Evolutionary conservation across 2,888 invertebrate species (phyloP), one percentile per base, ranked within the genome.

Genomic region (Lasioglossum leucozonium): DNA sequence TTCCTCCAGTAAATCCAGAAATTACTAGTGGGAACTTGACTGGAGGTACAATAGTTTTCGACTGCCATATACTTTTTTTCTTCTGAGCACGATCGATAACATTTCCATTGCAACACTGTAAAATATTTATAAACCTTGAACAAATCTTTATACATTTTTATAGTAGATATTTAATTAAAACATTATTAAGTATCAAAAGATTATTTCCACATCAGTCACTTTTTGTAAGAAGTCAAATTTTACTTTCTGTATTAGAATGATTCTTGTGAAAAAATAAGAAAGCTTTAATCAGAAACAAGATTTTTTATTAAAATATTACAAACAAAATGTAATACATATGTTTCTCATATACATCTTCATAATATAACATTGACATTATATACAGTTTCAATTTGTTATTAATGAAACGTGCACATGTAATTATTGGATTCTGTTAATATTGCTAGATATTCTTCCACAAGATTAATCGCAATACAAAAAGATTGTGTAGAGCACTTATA

Each of bases 31-130:
- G 81, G 42, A 92, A 87, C 88, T 93, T 94, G n/a, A 93, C 81
- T 55, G 94, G 93, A 10, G 93, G 92, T 34, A 94, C 91, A 30
- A 94, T 88, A n/a, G 93, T 81, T 80, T 94, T 94, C 22, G 94
- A 87, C 88, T 94, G 94, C 5, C 94, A 93, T 69, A 94, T 89
- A 87, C 89, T 94, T 82, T 94, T 94, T 79, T 94, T 95, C 81
- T 92, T 92, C 81, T 94, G 95, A 10, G 94, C 93, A 77, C 94
- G 91, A 58, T 95, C 94, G 72, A 95, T 93, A 16, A 94, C 91
- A 88, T 93, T 94, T 74, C 95, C 95, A 84, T 93, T 93, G 91
- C 94, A 94, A 88, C 89, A 92, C 95, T 95, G 74, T 16, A 75
- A 84, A 73, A 73, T 58, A 83, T 71, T 76, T 58, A 3, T 11